Evolutionary conservation across 2,113 vertebrate species (phyloP).

Genomic region (Cyanocitta stelleri): DNA sequence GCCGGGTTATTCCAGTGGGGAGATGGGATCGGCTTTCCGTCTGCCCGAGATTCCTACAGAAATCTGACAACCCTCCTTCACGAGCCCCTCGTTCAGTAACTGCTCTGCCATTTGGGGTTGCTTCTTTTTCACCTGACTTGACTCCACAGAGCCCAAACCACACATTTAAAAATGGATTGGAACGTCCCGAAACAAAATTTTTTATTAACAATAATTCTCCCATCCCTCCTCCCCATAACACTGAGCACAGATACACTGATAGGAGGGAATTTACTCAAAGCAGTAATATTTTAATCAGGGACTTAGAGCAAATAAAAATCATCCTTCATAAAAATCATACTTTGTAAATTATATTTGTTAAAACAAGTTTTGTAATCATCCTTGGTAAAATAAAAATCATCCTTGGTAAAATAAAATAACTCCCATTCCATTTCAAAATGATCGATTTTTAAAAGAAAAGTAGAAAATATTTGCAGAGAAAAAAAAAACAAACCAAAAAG

Average conservation of each 20-base stretch:
- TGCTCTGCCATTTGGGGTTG: constrained; percentile 41
- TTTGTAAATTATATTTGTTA: neutral
- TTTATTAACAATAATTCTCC: neutral
- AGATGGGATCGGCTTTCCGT: neutral
- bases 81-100: neutral
- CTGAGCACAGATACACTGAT: neutral
- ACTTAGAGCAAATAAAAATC: constrained; percentile 10
- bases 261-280: neutral
- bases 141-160: neutral
- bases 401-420: constrained; percentile 21
- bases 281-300: neutral
- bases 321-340: neutral
- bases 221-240: neutral
- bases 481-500: neutral
- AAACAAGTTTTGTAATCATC: neutral
- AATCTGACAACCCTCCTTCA: neutral
- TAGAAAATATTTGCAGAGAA: neutral
- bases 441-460: neutral
- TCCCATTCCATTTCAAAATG: constrained; percentile 10
- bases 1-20: neutral
- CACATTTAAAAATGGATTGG: neutral
- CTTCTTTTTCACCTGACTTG: constrained; percentile 44
- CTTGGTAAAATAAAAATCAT: constrained; percentile 24
- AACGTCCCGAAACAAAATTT: neutral
- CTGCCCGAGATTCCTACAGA: neutral